phyloP scores from a whole-genome alignment of 2,888 invertebrate species.

The Agrilus biguttatus region DNA sequence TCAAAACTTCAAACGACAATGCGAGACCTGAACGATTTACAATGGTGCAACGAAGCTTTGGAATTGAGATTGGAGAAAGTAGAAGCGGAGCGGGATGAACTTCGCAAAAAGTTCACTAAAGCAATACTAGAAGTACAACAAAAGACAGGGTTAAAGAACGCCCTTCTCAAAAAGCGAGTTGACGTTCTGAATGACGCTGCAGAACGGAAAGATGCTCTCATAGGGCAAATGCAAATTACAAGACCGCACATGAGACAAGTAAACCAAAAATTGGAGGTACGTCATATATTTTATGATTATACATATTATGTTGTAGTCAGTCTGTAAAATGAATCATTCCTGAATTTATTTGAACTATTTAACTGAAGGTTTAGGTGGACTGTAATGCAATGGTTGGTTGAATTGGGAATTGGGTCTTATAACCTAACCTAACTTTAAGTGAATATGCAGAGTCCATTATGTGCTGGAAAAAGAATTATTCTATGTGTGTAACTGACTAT shows the following conservation, averaged over 20 bases:
- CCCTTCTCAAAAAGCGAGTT: conserved; percentile 64
- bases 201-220: conserved; percentile 55
- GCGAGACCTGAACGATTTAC: conserved; percentile 45
- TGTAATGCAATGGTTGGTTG: too few species aligned
- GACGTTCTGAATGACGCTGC: conserved; percentile 46
- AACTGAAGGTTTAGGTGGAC: too few species aligned
- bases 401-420: too few species aligned
- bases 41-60: conserved; percentile 52
- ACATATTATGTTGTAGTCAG: too few species aligned
- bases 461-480: too few species aligned
- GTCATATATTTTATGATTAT: too few species aligned
- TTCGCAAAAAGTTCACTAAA: conserved; percentile 64
- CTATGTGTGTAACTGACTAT: too few species aligned
- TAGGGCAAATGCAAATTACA: conserved; percentile 42
- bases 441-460: too few species aligned
- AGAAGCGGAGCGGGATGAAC: conserved; percentile 59
- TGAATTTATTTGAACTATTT: too few species aligned
- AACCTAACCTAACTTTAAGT: too few species aligned
- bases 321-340: too few species aligned
- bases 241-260: conserved; percentile 28
- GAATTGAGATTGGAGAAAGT: conserved; percentile 64
- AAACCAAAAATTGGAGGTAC: conserved; percentile 43
- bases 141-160: conserved; percentile 67
- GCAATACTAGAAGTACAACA: conserved; percentile 81
- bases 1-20: conserved; percentile 29